phyloP scores from a whole-genome alignment of 2,888 invertebrate genomes.

The Sipha maydis region DNA sequence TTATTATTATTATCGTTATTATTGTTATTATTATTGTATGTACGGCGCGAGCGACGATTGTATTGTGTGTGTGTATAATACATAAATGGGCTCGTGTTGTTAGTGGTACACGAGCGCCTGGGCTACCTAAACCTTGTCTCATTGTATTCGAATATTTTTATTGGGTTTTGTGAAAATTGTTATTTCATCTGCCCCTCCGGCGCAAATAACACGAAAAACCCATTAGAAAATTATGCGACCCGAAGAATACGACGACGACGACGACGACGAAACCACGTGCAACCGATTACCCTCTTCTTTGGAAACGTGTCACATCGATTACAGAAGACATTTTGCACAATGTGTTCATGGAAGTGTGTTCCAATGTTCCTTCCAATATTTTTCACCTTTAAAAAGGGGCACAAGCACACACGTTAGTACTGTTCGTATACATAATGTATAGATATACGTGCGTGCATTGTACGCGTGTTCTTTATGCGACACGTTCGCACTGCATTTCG shows the following conservation, averaged over 20 bases:
- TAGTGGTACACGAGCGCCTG: slow-evolving; percentile 43
- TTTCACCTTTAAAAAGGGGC: slow-evolving; percentile 34
- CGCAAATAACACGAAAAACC: slow-evolving; percentile 59
- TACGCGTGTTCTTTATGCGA: not conserved
- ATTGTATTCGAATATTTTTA: slow-evolving; percentile 51
- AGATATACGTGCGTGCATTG: not conserved
- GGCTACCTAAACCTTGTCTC: slow-evolving; percentile 49
- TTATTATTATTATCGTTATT: not conserved
- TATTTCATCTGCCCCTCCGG: slow-evolving; percentile 58
- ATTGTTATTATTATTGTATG: slow-evolving; percentile 2
- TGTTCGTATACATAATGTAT: not conserved
- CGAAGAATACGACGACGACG: slow-evolving; percentile 19
- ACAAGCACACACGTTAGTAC: not conserved
- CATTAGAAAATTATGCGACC: slow-evolving; percentile 60
- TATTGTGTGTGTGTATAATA: not conserved
- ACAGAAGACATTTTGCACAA: slow-evolving; percentile 59
- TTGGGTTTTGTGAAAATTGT: slow-evolving; percentile 61
- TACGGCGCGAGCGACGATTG: not conserved
- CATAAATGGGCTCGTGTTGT: slow-evolving; percentile 40
- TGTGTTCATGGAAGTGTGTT: slow-evolving; percentile 53
- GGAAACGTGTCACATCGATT: slow-evolving; percentile 60
- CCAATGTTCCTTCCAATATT: slow-evolving; percentile 21
- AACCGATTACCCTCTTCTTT: slow-evolving; percentile 56
- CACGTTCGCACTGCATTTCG: not conserved
- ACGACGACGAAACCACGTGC: slow-evolving; percentile 56